Conservation (phyloP, 2,888 invertebrate genomes). For the Drosophila kanekoi region DNA sequence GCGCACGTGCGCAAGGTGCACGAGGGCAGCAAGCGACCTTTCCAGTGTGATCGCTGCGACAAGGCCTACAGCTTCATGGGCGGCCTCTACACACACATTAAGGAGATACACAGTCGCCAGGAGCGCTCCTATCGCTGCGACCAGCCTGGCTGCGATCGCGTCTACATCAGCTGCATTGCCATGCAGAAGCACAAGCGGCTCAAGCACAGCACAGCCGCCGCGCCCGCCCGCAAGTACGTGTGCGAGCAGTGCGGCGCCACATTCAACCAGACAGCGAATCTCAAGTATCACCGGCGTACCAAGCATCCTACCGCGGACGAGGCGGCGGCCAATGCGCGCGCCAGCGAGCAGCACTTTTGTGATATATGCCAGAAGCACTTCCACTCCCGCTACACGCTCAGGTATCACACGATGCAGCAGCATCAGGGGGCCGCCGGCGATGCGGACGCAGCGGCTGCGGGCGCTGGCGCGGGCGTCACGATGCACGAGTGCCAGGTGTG, state of each 20-base stretch:
- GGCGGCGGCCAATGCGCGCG: conserved; percentile 56
- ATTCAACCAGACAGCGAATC: conserved; percentile 82
- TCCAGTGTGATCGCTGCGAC: conserved; percentile 81
- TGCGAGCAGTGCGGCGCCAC: conserved; percentile 83
- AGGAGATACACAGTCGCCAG: conserved; percentile 73
- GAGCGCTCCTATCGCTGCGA: conserved; percentile 77
- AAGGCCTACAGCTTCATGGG: conserved; percentile 81
- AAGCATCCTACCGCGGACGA: conserved; percentile 81
- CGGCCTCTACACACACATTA: conserved; percentile 81
- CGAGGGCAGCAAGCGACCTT: conserved; percentile 80
- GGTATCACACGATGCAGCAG: conserved; percentile 77
- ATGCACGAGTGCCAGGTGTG: conserved; percentile 76
- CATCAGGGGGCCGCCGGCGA: conserved; percentile 65
- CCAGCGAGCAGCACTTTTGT: conserved; percentile 69
- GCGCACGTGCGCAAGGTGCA: conserved; percentile 82
- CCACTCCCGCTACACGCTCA: conserved; percentile 80
- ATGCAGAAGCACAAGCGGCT: conserved; percentile 82
- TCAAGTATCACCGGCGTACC: conserved; percentile 80
- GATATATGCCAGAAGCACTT: conserved; percentile 77
- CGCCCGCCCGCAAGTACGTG: conserved; percentile 69
- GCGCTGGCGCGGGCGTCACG: not conserved
- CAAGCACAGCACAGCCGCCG: conserved; percentile 66
- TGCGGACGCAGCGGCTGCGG: conserved; percentile 1
- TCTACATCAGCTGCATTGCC: conserved; percentile 82
- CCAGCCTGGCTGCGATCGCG: conserved; percentile 75